Conservation (phyloP, 2,888 invertebrate genomes). For the Oxycera nigricornis region DNA sequence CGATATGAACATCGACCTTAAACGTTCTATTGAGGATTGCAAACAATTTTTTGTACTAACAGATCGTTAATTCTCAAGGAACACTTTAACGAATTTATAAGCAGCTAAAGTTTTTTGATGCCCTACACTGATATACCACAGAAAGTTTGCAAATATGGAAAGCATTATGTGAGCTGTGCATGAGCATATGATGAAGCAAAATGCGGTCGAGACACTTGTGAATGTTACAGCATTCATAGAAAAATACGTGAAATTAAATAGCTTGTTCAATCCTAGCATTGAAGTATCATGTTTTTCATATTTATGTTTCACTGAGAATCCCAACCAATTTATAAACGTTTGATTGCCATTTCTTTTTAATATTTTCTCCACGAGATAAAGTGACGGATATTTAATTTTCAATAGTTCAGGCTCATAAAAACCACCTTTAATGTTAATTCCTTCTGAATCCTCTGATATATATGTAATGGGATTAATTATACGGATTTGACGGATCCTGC, state of each 20-base stretch:
- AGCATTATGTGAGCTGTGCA: no score
- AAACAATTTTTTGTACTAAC: no score
- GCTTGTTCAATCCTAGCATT: not conserved
- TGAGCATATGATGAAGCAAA: not conserved
- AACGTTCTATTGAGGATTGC: not conserved
- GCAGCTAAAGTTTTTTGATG: no score
- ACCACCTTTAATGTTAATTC: conserved; percentile 52
- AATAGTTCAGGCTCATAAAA: conserved; percentile 55
- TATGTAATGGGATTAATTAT: no score
- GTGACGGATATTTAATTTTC: conserved; percentile 52
- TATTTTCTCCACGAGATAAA: conserved; percentile 55
- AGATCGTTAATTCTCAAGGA: no score
- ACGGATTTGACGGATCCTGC: conserved; percentile 50
- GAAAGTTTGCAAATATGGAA: not conserved
- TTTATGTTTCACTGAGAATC: no score
- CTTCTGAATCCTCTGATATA: conserved; percentile 50
- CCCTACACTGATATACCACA: not conserved
- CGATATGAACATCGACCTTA: no score
- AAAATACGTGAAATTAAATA: not conserved
- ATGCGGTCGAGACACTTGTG: not conserved
- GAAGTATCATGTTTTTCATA: not conserved
- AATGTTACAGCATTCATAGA: no score
- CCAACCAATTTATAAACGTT: conserved; percentile 46
- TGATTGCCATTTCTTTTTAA: conserved; percentile 48
- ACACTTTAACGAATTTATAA: no score